Base-by-base conservation (phyloP, 2,797 vertebrate species). In the Chaetophractus vellerosus region DNA sequence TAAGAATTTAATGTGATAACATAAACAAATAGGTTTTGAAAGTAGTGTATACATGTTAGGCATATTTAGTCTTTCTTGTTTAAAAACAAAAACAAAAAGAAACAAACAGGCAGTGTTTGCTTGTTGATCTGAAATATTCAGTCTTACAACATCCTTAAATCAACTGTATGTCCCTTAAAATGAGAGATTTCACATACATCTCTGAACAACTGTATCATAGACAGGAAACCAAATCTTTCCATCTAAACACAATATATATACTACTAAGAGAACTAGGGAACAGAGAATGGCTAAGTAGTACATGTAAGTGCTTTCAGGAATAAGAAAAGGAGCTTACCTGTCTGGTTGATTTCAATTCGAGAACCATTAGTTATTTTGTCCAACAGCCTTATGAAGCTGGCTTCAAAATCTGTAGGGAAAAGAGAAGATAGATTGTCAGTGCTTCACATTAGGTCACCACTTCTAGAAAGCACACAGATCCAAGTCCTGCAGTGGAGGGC, bases 351-450 rank as follows among this genome's bases (percentile, higher is more conserved):
- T 98, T 99, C 99, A 97, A 99, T 99, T 90, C 98, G 98, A 97
- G 99, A 99, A 86, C 99, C 99, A 92, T 99, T 99, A 55, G 99
- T 99, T 97, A 99, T 98, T 98, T 99, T 99, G 97, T 99, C 99
- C 74, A 99, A 98, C 5, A 99, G 98, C 75, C 99, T 98, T 97
- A 99, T 99, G 97, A 99, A 99, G 94, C 99, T 99, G 92, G 99
- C 99, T 98, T 99, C 99, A 97, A 99, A 99, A 98, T 99, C 99
- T 99, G 97, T 87, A n/a, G 64, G 79, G 14, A 12, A 10, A 97
- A 83, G 63, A 41, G 45, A 93, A 95, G 90, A 89, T 28, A 26
- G 23, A 59, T 71, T 12, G 85, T 55, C 55, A 55, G 19, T 55
- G 90, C 76, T n/a, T 93, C 33, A 92, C 26, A 4, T 52, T 66